Evolutionary conservation across 1,140 invertebrate genomes (phyloP).

Genomic region (Euglossa dilemma): DNA sequence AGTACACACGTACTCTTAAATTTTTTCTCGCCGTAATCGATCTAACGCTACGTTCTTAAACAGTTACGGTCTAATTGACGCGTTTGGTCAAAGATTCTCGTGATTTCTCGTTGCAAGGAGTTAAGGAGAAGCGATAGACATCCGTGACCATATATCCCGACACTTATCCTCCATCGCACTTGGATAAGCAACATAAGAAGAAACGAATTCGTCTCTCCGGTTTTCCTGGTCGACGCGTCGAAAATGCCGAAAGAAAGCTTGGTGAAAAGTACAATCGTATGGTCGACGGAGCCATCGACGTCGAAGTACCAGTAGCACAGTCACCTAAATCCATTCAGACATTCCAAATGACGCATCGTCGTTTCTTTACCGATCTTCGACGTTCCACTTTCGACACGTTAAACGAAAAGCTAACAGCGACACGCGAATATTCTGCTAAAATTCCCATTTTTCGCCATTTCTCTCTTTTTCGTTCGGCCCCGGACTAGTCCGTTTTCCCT

Average conservation of each 20-base stretch:
- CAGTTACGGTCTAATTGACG: background rate
- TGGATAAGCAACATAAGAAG: no score
- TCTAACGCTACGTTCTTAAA: background rate
- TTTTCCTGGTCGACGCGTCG: background rate
- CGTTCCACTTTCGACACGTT: background rate
- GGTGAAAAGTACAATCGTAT: background rate
- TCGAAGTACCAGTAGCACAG: background rate
- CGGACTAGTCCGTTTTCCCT: slow-evolving; percentile 54
- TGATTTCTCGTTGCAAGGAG: background rate
- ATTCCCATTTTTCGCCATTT: background rate
- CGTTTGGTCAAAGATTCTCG: background rate
- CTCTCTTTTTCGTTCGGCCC: background rate
- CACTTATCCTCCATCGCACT: background rate
- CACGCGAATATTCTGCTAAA: background rate
- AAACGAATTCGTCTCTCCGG: background rate
- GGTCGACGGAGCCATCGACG: background rate
- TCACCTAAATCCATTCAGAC: background rate
- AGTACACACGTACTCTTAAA: no score
- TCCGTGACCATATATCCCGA: background rate
- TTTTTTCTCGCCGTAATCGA: background rate
- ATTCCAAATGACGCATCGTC: no score
- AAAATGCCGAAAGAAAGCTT: background rate
- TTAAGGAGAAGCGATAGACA: background rate
- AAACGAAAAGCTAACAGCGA: no score
- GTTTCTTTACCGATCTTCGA: background rate